These are phyloP conservation scores for Loxodonta africana DNA, from an alignment of 2,113 vertebrate species.

Conservation along the genomic window DNA sequence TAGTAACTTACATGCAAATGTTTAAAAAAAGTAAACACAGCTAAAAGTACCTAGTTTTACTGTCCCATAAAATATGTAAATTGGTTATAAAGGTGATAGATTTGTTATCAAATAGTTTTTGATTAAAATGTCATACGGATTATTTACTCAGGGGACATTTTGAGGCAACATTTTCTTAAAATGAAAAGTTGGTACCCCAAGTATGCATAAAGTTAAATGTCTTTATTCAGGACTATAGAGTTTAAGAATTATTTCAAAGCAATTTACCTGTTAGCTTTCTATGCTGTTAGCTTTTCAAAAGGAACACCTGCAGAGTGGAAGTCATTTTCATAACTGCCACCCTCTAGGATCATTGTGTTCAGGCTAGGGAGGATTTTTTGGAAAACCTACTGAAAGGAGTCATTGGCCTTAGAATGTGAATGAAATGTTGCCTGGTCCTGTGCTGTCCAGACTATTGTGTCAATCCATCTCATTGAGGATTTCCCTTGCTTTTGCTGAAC, in stretches of 20 bases:
- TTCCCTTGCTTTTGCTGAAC: background rate
- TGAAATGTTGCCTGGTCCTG: background rate
- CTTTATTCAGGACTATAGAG: constrained; percentile 75
- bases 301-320: constrained; percentile 80
- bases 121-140: background rate
- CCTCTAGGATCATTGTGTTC: constrained; percentile 69
- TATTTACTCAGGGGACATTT: background rate
- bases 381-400: constrained; percentile 73
- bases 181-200: background rate
- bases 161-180: background rate
- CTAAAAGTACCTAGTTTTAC: background rate
- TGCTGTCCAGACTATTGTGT: background rate
- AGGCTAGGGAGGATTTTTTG: constrained; percentile 69
- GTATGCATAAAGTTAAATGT: constrained; percentile 56
- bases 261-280: constrained; percentile 86
- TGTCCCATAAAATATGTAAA: background rate
- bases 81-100: background rate
- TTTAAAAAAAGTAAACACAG: background rate
- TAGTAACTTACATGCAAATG: background rate
- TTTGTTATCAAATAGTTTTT: background rate
- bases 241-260: constrained; percentile 86
- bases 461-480: background rate
- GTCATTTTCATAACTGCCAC: constrained; percentile 84
- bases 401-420: constrained; percentile 71
- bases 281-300: constrained; percentile 80